These are phyloP conservation scores for Pyrochroa serraticornis DNA, from an alignment of 2,888 invertebrate species.

Conservation along the genomic window DNA sequence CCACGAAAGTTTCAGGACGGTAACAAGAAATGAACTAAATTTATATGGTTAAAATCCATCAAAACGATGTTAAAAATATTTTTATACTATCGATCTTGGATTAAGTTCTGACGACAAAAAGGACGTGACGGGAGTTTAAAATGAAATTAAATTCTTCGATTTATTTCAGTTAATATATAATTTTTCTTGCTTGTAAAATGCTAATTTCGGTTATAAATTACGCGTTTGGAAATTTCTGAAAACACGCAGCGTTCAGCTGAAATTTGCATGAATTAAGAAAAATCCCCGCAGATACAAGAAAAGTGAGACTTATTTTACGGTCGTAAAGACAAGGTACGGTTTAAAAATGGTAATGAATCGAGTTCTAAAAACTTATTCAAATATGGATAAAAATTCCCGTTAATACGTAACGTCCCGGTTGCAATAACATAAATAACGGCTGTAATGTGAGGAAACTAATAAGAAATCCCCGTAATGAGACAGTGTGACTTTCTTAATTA, in stretches of 20 bases:
- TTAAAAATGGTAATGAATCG: neutral
- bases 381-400: conserved; percentile 11
- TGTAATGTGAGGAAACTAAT: conserved; percentile 33
- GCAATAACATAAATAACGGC: conserved; percentile 9
- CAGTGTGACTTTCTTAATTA: conserved; percentile 42
- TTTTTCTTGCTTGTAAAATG: conserved; percentile 6
- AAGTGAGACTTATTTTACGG: too few species aligned
- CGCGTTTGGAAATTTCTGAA: too few species aligned
- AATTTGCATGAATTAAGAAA: too few species aligned
- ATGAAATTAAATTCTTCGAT: conserved; percentile 5
- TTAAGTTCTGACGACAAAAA: too few species aligned
- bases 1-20: neutral
- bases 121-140: too few species aligned
- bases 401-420: neutral
- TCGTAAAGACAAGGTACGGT: conserved; percentile 1
- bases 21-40: too few species aligned
- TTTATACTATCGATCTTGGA: too few species aligned
- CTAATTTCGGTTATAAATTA: conserved; percentile 11
- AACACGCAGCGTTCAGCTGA: too few species aligned
- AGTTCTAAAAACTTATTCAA: conserved; percentile 12
- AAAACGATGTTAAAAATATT: too few species aligned
- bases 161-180: conserved; percentile 9
- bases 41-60: too few species aligned
- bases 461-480: conserved; percentile 41
- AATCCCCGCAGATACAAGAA: too few species aligned